Conservation (phyloP, 35 echinoderm and acorn worm species). For the Apostichopus parvimensis region DNA sequence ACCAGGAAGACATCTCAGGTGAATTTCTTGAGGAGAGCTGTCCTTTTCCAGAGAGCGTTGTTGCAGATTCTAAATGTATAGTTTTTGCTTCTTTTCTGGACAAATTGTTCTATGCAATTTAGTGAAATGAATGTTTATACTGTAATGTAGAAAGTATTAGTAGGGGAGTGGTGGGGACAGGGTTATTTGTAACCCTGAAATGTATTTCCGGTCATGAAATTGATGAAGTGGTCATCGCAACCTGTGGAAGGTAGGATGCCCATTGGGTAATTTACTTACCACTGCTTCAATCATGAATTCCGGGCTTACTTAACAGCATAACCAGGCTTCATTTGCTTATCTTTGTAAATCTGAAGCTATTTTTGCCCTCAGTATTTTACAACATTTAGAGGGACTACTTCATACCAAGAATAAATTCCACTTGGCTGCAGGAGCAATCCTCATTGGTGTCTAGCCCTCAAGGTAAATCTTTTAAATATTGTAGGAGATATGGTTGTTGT, state of each 20-base stretch:
- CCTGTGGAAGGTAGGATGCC: conserved; percentile 12
- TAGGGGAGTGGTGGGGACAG: background rate
- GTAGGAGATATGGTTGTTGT: conserved; percentile 29
- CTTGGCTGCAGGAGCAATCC: conserved; percentile 6
- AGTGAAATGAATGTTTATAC: background rate
- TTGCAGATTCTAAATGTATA: background rate
- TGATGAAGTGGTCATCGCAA: conserved; percentile 6
- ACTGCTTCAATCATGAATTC: conserved; percentile 57
- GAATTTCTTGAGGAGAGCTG: background rate
- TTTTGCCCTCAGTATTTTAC: conserved; percentile 10
- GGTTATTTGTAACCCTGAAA: background rate
- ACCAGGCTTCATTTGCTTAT: background rate
- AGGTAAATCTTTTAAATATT: background rate
- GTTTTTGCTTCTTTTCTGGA: background rate
- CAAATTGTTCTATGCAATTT: background rate
- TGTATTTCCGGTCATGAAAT: background rate
- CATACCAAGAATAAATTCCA: conserved; percentile 29
- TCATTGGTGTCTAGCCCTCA: background rate
- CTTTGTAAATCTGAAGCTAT: background rate
- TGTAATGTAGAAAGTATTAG: background rate
- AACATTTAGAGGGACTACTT: conserved; percentile 45
- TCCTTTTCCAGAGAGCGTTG: background rate
- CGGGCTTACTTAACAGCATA: conserved; percentile 26
- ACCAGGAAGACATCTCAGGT: background rate
- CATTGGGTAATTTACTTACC: conserved; percentile 31